A percentile compares a stretch with the other conserved stretches of the same genome.
Conservation (phyloP, 2,797 vertebrate genomes). For the Typhlichthys eigenmanni region DNA sequence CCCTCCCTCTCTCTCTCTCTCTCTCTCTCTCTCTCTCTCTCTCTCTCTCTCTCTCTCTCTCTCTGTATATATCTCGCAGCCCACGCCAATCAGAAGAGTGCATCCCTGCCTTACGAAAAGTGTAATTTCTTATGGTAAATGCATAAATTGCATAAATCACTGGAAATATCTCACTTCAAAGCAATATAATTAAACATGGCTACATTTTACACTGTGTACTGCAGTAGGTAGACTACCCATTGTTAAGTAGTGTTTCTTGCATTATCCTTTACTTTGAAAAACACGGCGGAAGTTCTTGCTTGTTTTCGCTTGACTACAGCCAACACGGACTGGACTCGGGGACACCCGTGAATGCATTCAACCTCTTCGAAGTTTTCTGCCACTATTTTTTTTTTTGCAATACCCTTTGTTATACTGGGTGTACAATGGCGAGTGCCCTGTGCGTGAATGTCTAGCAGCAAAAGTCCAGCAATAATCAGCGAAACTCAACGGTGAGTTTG, state of each 20-base stretch:
- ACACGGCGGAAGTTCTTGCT: slow-evolving; percentile 19
- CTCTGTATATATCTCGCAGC: too few species aligned
- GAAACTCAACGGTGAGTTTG: slow-evolving; percentile 32
- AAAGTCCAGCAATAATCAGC: neutral
- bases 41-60: too few species aligned
- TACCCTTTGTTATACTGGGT: neutral
- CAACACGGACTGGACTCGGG: slow-evolving; percentile 32
- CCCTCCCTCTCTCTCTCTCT: accelerated
- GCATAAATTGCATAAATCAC: too few species aligned
- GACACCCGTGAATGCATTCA: slow-evolving; percentile 23
- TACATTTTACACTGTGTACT: too few species aligned
- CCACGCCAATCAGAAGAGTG: too few species aligned
- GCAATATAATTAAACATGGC: too few species aligned
- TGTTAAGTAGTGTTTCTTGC: neutral
- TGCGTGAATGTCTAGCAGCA: slow-evolving; percentile 15
- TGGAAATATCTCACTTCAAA: too few species aligned
- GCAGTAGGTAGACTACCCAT: neutral
- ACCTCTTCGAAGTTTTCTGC: slow-evolving; percentile 58
- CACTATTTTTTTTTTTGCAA: slow-evolving; percentile 16
- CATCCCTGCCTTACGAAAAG: too few species aligned
- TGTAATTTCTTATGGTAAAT: too few species aligned
- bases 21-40: accelerated
- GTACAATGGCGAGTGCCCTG: slow-evolving; percentile 14
- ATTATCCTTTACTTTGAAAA: slow-evolving; percentile 47
- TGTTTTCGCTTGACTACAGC: slow-evolving; percentile 15